Percentiles rank a stretch among this genome's conserved stretches.
phyloP scores from a whole-genome alignment of 2,113 vertebrate species.

The Sinocyclocheilus maitianheensis region DNA sequence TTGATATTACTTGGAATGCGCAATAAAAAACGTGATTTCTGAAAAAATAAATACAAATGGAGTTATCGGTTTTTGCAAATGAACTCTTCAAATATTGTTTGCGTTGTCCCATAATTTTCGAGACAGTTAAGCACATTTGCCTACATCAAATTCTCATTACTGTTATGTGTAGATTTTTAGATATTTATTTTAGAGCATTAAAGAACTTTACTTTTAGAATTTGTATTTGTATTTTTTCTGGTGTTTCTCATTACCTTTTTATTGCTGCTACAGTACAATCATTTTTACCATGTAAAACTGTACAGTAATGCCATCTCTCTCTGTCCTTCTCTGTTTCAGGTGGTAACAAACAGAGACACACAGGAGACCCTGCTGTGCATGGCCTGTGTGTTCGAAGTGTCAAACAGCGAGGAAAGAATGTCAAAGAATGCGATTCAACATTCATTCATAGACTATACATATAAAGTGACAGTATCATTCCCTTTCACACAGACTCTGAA shows the following conservation, averaged over 20 bases:
- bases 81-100: too few species aligned
- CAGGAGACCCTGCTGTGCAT: conserved; percentile 99
- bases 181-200: background rate
- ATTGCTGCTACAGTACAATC: background rate
- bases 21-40: too few species aligned
- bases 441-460: conserved; percentile 64
- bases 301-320: background rate
- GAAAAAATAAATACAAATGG: too few species aligned
- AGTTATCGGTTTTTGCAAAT: too few species aligned
- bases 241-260: background rate
- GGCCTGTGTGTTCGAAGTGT: conserved; percentile 99
- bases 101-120: too few species aligned
- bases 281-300: background rate
- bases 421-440: conserved; percentile 64
- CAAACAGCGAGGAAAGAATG: conserved; percentile 91
- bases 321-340: conserved; percentile 73
- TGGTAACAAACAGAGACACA: conserved; percentile 98
- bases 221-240: background rate
- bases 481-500: too few species aligned
- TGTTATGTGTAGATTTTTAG: too few species aligned
- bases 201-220: background rate
- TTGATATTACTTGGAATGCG: too few species aligned
- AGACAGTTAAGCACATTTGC: too few species aligned
- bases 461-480: conserved; percentile 58
- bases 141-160: too few species aligned